Base-by-base conservation (phyloP, 92 coral and sea anemone genomes). In the Palythoa heliodiscus region DNA sequence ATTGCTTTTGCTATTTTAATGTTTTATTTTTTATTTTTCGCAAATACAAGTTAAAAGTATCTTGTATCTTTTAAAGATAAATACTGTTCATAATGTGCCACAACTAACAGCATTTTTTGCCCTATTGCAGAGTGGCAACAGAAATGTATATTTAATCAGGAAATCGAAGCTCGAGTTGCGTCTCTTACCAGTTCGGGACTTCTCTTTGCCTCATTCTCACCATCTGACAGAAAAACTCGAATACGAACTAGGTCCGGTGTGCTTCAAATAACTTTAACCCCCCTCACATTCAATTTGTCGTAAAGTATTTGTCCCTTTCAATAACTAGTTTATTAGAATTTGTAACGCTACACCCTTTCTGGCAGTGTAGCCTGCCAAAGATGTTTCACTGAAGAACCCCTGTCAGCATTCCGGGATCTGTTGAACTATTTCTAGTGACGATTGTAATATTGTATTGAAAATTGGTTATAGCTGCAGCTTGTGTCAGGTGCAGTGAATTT, bases 211-310 rank as follows among this genome's bases (percentile, higher is more conserved):
- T 19, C 88, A 83, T 52, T 82, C 91, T 48, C 83, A 82, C 82
- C 66, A 77, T 68, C 47, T 70, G 50, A 87, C 83, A 53, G 95
- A 91, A 73, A 89, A 87, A 83, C 89, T 93, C 78, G 86, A 89
- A 75, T 87, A 88, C 66, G 93, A 93, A 60, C 72, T 93, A 43
- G 96, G 96, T 40, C 94, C 96, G 13, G 96, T 93, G 23, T 93
- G 96, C 73, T 93, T 93, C 94, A 70, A 87, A 52, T 93, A 90
- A 80, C 67, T 78, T 19, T 23, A 61, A 53, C 82, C 13, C 20
- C 22, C n/a, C 16, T 19, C 23, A 82, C 47, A 25, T 9, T 71
- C 5, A 43, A 43, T 43, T 71, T 43, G 58, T 73, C 38, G 7
- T 72, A 58, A 80, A 64, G 84, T 80, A 80, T 64, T 48, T 52